A percentile compares a stretch with the other conserved stretches of the same genome.
Conservation (phyloP, 1,140 invertebrate species). For the Dendrolimus kikuchii region DNA sequence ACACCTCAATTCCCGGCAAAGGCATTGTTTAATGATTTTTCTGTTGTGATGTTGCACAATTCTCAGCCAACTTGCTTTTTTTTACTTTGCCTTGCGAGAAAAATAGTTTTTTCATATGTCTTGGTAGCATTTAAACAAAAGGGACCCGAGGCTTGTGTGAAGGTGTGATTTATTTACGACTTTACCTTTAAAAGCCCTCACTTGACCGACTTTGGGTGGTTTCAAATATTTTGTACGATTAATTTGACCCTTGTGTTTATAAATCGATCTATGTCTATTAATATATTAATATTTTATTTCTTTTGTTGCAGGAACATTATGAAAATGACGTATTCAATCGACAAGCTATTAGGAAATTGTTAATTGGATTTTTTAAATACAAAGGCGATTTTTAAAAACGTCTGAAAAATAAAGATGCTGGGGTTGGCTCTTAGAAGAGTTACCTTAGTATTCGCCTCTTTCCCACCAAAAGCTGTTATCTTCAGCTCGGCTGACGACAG, state of each 20-base stretch:
- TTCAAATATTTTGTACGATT: conserved; percentile 21
- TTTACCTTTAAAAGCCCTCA: conserved; percentile 44
- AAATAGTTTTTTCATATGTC: conserved; percentile 57
- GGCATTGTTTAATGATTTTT: conserved; percentile 68
- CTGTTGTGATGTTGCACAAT: conserved; percentile 71
- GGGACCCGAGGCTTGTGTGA: conserved; percentile 47
- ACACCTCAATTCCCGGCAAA: conserved; percentile 68
- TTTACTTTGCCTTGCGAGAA: conserved; percentile 51
- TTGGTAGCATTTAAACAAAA: conserved; percentile 70
- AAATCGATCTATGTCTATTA: conserved; percentile 17
- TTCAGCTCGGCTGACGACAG: conserved; percentile 61
- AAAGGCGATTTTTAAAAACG: conserved; percentile 29
- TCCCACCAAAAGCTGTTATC: conserved; percentile 31
- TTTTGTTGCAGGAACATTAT: conserved; percentile 66
- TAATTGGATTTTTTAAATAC: conserved; percentile 29
- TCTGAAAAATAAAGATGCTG: conserved; percentile 60
- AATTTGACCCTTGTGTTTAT: conserved; percentile 19
- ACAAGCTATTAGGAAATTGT: conserved; percentile 21
- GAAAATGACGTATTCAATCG: conserved; percentile 30
- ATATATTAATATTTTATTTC: conserved; percentile 24
- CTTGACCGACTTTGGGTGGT: conserved; percentile 45
- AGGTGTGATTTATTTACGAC: conserved; percentile 71
- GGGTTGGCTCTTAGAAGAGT: conserved; percentile 58
- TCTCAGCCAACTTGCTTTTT: conserved; percentile 44
- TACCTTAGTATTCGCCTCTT: conserved; percentile 42